These are phyloP conservation scores for Hipparchia sbordonii DNA, from an alignment of 2,888 invertebrate genomes.

Conservation along the genomic window DNA sequence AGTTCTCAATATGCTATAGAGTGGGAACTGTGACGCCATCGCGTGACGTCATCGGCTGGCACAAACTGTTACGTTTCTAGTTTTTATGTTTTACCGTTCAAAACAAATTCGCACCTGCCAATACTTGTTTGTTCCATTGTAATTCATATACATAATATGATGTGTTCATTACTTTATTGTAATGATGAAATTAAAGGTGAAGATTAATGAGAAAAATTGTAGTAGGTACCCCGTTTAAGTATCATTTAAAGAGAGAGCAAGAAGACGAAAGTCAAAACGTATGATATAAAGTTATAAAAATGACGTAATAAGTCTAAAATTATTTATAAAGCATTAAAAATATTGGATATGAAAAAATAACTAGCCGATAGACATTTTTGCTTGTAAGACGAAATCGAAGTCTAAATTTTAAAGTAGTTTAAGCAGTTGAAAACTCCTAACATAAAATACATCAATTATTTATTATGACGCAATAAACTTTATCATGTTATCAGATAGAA, in stretches of 20 bases:
- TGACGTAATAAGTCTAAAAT: too few species aligned
- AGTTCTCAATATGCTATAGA: slow-evolving; percentile 50
- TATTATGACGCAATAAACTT: slow-evolving; percentile 12
- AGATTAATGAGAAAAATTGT: background rate
- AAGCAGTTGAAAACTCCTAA: background rate
- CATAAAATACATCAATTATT: background rate
- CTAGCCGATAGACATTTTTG: too few species aligned
- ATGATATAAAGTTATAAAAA: too few species aligned
- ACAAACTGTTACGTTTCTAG: slow-evolving; percentile 57
- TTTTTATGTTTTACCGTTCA: slow-evolving; percentile 19
- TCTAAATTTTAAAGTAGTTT: background rate
- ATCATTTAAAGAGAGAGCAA: too few species aligned
- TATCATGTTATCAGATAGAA: slow-evolving; percentile 9
- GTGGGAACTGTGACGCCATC: slow-evolving; percentile 58
- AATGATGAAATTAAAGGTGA: background rate
- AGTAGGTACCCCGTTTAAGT: too few species aligned
- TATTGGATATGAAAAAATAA: background rate
- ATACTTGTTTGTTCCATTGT: slow-evolving; percentile 8
- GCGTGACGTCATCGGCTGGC: slow-evolving; percentile 66
- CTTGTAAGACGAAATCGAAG: too few species aligned
- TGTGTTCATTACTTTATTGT: background rate
- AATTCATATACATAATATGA: too few species aligned
- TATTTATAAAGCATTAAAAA: too few species aligned
- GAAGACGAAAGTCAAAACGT: too few species aligned
- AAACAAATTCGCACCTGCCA: slow-evolving; percentile 15